Percentiles rank a stretch among this genome's conserved stretches.
phyloP scores from a whole-genome alignment of 2,113 vertebrate species.

The Puma concolor region DNA sequence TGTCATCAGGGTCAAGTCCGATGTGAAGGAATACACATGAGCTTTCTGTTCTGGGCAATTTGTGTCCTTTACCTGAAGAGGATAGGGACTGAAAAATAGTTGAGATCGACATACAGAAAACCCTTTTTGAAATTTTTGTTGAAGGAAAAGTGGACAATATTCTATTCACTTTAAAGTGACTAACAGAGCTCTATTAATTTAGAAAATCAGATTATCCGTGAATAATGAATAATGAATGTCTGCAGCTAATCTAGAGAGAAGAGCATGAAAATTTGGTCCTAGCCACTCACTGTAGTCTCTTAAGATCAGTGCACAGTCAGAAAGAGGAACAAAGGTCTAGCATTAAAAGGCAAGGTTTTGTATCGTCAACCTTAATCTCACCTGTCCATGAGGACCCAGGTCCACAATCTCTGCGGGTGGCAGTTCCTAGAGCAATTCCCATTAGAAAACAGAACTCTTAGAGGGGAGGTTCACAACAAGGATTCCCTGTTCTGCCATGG shows the following conservation, averaged over 20 bases:
- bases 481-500: neutral
- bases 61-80: neutral
- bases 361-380: neutral
- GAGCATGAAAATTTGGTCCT: neutral
- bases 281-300: neutral
- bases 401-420: neutral
- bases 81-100: neutral
- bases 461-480: neutral
- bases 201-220: neutral
- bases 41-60: neutral
- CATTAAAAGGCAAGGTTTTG: neutral
- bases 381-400: neutral
- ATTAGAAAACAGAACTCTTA: neutral
- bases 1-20: neutral
- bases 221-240: neutral
- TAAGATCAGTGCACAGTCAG: neutral
- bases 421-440: neutral
- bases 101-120: neutral
- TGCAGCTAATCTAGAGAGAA: neutral
- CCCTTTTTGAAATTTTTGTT: neutral
- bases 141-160: neutral
- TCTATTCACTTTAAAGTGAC: neutral
- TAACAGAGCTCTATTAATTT: neutral
- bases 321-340: neutral
- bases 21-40: neutral